phyloP scores from a whole-genome alignment of 2,888 invertebrate genomes.

The Microplitis deprimator region DNA sequence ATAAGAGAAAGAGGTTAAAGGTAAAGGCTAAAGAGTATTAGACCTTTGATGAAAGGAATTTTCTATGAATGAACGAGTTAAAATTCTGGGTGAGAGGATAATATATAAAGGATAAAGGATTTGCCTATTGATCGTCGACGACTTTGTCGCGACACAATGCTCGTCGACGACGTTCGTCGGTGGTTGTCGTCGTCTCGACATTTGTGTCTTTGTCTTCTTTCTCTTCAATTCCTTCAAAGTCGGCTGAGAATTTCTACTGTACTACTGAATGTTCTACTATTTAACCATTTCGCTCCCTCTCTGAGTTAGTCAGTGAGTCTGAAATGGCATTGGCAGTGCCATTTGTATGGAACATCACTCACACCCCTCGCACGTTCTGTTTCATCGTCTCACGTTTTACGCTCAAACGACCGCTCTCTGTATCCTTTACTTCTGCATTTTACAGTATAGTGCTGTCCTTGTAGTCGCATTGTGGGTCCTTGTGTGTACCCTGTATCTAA shows the following conservation, averaged over 20 bases:
- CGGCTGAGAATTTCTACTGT: not conserved
- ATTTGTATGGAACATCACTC: not conserved
- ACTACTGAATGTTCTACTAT: not conserved
- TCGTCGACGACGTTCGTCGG: not conserved
- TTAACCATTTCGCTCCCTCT: constrained; percentile 13
- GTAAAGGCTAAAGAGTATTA: not conserved
- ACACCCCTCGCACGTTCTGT: too few species aligned
- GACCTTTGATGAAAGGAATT: not conserved
- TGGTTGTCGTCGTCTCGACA: constrained; percentile 21
- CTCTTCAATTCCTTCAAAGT: constrained; percentile 23
- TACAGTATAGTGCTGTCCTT: not conserved
- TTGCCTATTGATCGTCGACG: constrained; percentile 24
- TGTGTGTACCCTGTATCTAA: constrained; percentile 39
- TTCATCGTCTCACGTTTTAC: constrained; percentile 14
- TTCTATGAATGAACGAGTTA: not conserved
- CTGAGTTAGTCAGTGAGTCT: not conserved
- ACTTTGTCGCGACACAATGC: constrained; percentile 31
- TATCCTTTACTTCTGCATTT: constrained; percentile 13
- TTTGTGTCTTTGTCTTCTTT: constrained; percentile 17
- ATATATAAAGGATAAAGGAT: constrained; percentile 14
- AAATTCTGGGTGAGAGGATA: not conserved
- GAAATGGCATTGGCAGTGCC: not conserved
- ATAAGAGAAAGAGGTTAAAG: not conserved
- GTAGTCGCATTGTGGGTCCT: constrained; percentile 11
- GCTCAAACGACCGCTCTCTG: constrained; percentile 8